These are phyloP conservation scores for Rachycentron canadum DNA, from an alignment of 2,797 vertebrate species.

Conservation along the genomic window DNA sequence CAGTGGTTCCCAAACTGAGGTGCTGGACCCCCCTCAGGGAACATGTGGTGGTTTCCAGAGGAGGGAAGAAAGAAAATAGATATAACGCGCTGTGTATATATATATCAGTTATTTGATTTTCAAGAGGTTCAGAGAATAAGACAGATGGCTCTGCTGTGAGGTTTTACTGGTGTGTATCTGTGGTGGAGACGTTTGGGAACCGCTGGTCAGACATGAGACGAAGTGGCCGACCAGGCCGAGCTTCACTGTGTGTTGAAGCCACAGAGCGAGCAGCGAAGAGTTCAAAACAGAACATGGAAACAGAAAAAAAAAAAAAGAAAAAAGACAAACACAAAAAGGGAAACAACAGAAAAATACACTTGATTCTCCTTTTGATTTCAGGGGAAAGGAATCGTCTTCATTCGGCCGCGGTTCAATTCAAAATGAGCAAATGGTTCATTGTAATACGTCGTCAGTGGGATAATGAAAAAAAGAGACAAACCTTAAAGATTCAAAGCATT, in stretches of 20 bases:
- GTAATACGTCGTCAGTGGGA: slow-evolving; percentile 24
- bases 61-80: background rate
- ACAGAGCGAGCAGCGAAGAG: slow-evolving; percentile 42
- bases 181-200: slow-evolving; percentile 51
- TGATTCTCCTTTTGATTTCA: slow-evolving; percentile 27
- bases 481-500: slow-evolving; percentile 23
- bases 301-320: background rate
- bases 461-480: slow-evolving; percentile 24
- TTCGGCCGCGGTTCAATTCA: slow-evolving; percentile 17
- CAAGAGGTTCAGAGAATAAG: slow-evolving; percentile 4
- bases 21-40: slow-evolving; percentile 23
- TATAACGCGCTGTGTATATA: slow-evolving; percentile 11
- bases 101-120: background rate
- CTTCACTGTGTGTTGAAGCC: slow-evolving; percentile 21
- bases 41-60: background rate
- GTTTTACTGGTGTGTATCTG: slow-evolving; percentile 44
- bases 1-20: slow-evolving; percentile 65
- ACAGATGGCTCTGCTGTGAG: slow-evolving; percentile 40
- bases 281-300: slow-evolving; percentile 36
- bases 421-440: slow-evolving; percentile 20
- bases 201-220: slow-evolving; percentile 36
- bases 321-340: slow-evolving; percentile 49
- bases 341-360: slow-evolving; percentile 61
- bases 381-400: slow-evolving; percentile 20
- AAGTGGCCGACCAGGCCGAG: background rate